Conservation (phyloP, 2,113 vertebrate species). For the Mustela lutreola region DNA sequence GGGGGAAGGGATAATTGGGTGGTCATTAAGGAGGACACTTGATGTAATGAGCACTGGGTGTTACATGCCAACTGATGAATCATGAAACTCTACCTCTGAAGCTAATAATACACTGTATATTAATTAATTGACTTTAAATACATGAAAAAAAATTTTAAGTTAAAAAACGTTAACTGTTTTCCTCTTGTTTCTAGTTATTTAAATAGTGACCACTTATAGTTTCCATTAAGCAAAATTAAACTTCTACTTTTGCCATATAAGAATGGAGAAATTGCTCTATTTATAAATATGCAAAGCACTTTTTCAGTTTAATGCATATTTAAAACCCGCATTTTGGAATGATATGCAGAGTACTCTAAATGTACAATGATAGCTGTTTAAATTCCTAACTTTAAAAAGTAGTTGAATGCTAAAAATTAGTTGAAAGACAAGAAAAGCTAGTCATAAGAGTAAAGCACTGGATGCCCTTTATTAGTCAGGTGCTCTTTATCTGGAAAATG, state of each 20-base stretch:
- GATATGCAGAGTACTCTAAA: background rate
- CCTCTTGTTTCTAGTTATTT: constrained; percentile 19
- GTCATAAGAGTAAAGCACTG: background rate
- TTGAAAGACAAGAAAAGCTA: constrained; percentile 23
- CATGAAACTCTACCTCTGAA: background rate
- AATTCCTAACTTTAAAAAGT: background rate
- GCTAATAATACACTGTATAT: background rate
- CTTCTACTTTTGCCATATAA: background rate
- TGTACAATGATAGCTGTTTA: background rate
- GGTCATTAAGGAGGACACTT: background rate
- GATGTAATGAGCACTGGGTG: background rate
- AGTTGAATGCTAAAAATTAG: background rate
- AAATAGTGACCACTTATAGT: background rate
- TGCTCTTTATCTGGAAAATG: constrained; percentile 28
- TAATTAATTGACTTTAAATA: background rate
- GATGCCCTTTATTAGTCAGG: background rate
- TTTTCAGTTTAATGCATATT: constrained; percentile 20
- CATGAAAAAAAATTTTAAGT: background rate
- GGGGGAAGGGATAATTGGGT: background rate
- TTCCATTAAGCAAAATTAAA: constrained; percentile 50
- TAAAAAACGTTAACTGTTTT: background rate
- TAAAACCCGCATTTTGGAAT: background rate
- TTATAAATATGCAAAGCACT: constrained; percentile 10
- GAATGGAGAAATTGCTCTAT: background rate
- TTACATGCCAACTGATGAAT: background rate